Evolutionary conservation across 2,797 vertebrate genomes (phyloP).

Genomic region (Rhinophrynus dorsalis): DNA sequence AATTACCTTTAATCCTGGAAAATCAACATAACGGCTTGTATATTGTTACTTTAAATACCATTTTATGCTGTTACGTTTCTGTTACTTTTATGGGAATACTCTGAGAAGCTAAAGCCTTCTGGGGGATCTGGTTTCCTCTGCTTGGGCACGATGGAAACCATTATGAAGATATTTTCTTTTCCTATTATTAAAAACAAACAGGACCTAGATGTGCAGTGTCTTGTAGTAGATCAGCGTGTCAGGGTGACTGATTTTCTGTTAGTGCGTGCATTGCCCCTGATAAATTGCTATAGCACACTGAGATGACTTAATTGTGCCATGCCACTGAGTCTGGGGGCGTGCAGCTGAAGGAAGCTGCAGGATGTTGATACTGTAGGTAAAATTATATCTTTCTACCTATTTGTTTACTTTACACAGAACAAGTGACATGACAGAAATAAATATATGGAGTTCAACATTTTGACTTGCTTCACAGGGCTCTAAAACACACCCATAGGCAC

Average conservation of each 20-base stretch:
- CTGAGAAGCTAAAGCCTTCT: no score
- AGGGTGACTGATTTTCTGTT: conserved; percentile 28
- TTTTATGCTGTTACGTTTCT: neutral
- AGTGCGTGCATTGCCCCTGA: conserved; percentile 8
- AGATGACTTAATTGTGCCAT: conserved; percentile 42
- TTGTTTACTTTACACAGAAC: neutral
- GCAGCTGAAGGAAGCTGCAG: neutral
- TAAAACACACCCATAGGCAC: no score
- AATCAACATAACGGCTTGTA: no score
- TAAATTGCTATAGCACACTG: conserved; percentile 26
- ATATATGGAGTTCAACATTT: no score
- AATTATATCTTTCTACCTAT: neutral
- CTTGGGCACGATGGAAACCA: neutral
- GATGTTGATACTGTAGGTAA: neutral
- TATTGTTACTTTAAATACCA: neutral
- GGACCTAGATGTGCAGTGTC: conserved; percentile 8
- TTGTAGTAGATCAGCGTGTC: conserved; percentile 41
- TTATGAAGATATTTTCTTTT: conserved; percentile 30
- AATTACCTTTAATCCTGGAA: no score
- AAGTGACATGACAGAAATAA: neutral
- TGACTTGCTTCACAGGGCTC: no score
- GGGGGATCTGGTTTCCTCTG: neutral
- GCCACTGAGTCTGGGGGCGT: neutral
- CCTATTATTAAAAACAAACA: conserved; percentile 21
- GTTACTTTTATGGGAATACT: neutral